Base-by-base conservation (phyloP, 1,140 invertebrate genomes). In the Bicyclus anynana region DNA sequence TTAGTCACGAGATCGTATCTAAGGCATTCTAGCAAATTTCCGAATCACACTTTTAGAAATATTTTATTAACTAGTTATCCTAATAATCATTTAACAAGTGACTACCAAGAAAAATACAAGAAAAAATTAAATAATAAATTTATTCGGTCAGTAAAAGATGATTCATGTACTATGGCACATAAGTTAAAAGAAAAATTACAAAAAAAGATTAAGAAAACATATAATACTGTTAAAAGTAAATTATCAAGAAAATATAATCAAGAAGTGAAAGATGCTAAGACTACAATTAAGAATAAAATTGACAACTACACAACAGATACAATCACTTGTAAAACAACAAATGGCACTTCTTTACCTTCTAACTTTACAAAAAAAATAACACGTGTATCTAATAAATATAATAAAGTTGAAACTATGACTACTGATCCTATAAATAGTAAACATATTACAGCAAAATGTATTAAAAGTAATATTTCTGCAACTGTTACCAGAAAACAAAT, bases 181-280 rank as follows among this genome's bases (percentile, higher is more conserved):
- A 62, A 53, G 47, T 44, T 77, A 16, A 72, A 80, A 67, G 59
- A 69, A 23, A 60, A 59, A 14, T 33, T 82, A 6, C 67, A 82
- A 61, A 52, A 53, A 26, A 67, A 80, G 61, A 47, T 80, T 5
- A 79, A 79, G 54, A 77, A 68, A 42, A 58, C 59, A 5, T 77
- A 74, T 33, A 56, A 66, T 9, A 74, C 77, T 55, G 47, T 80
- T 0, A 79, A 75, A 61, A 42, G 55, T 14, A 79, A 74, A 69
- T 54, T 85, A 2, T 52, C 59, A 9, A 38, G 40, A 2, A 68
- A 74, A 51, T 71, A 64, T 37, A 56, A 55, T 16, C 68, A 77
- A 52, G 74, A 67, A 70, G 33, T 76, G 5, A 62, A 66, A 16
- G 33, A 60, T 47, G 56, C 52, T 2, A 71, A 65, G 50, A 35